Evolutionary conservation across 2,113 vertebrate genomes (phyloP).

Genomic region (Odontesthes bonariensis): DNA sequence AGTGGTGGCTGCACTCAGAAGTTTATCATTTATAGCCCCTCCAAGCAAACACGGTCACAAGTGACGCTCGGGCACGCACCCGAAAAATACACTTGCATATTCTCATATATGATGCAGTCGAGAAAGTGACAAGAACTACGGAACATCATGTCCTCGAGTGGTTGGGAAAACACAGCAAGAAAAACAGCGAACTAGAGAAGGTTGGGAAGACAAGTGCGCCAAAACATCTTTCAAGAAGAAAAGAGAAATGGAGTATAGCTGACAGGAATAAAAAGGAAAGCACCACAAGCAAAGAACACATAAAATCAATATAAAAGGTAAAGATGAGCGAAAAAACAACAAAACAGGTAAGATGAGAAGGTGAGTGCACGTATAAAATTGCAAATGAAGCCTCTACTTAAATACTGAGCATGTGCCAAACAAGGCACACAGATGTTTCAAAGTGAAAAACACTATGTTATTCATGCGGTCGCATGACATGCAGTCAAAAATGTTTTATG

Average conservation of each 20-base stretch:
- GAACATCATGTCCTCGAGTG: constrained; percentile 38
- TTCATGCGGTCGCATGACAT: no score
- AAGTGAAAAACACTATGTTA: background rate
- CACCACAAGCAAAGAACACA: constrained; percentile 12
- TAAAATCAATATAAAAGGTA: constrained; percentile 34
- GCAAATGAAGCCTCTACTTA: constrained; percentile 25
- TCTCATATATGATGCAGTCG: constrained; percentile 33
- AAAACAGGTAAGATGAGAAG: constrained; percentile 32
- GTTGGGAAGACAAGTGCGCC: background rate
- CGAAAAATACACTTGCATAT: constrained; percentile 21
- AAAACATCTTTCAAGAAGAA: constrained; percentile 28
- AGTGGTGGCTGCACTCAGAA: constrained; percentile 35
- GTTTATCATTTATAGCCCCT: constrained; percentile 50
- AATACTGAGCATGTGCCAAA: constrained; percentile 18
- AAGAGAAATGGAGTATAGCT: constrained; percentile 12
- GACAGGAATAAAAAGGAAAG: constrained; percentile 10
- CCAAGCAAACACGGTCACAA: constrained; percentile 5
- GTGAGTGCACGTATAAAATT: constrained; percentile 18
- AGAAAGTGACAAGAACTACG: constrained; percentile 61
- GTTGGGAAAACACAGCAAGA: constrained; percentile 19
- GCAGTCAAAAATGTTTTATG: no score
- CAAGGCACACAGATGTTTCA: background rate
- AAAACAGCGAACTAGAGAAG: constrained; percentile 2
- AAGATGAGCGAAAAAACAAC: constrained; percentile 32
- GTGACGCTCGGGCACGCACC: constrained; percentile 5